Evolutionary conservation across 1,140 invertebrate genomes (phyloP).

Genomic region (Cataglyphis hispanica): DNA sequence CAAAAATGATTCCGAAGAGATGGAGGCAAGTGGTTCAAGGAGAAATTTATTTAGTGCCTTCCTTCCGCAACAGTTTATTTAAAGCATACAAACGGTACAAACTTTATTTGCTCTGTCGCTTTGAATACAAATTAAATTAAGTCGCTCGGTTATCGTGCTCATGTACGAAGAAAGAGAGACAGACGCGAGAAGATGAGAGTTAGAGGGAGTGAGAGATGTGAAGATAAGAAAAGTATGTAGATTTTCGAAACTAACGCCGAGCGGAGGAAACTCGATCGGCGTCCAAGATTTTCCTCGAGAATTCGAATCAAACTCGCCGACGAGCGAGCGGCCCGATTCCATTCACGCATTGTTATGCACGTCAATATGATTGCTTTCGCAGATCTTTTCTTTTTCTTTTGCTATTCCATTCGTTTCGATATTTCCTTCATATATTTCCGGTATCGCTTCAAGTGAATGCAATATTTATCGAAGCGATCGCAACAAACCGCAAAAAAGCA

Average conservation of each 20-base stretch:
- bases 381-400: constrained; percentile 10
- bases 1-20: background rate
- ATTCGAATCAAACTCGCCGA: constrained; percentile 18
- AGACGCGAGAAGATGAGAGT: constrained; percentile 23
- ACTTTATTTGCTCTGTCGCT: constrained; percentile 81
- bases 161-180: constrained; percentile 63
- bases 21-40: background rate
- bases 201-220: background rate
- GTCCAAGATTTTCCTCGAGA: constrained; percentile 51
- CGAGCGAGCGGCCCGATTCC: constrained; percentile 27
- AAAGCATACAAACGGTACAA: constrained; percentile 87
- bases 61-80: constrained; percentile 86
- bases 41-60: constrained; percentile 52
- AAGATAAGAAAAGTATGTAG: constrained; percentile 28
- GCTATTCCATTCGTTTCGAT: constrained; percentile 23
- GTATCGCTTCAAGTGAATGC: constrained; percentile 15
- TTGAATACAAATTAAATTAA: constrained; percentile 84
- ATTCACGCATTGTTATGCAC: constrained; percentile 23
- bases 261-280: constrained; percentile 6
- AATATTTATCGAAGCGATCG: constrained; percentile 34
- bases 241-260: constrained; percentile 12
- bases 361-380: constrained; percentile 27
- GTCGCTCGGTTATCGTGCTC: constrained; percentile 77
- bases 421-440: constrained; percentile 39
- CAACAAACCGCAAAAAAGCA: constrained; percentile 6